These are phyloP conservation scores for Temnothorax curvispinosus DNA, from an alignment of 1,140 invertebrate genomes.

Conservation along the genomic window DNA sequence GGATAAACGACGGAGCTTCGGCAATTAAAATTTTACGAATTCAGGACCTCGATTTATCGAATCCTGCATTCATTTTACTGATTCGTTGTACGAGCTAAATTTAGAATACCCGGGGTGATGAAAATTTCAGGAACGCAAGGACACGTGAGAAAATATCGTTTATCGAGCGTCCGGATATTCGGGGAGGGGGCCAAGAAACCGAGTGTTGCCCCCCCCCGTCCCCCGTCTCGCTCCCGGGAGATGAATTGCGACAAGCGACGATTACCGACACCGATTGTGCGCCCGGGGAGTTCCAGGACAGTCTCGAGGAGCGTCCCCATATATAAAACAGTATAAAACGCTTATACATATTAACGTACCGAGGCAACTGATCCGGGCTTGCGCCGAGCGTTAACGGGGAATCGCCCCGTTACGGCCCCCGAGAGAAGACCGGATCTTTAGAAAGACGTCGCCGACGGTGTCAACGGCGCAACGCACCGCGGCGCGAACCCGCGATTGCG, in stretches of 20 bases:
- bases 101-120: not conserved
- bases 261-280: slow-evolving; percentile 48
- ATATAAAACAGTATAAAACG: slow-evolving; percentile 73
- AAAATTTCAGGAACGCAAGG: not conserved
- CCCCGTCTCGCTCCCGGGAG: not conserved
- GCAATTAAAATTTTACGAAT: not conserved
- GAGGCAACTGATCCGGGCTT: not conserved
- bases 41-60: not conserved
- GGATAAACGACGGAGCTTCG: no score
- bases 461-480: no score
- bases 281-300: not conserved
- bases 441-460: slow-evolving; percentile 18
- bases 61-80: not conserved
- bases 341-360: slow-evolving; percentile 40
- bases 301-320: slow-evolving; percentile 2
- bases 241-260: slow-evolving; percentile 27
- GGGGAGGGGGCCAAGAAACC: not conserved
- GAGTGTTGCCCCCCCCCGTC: not conserved
- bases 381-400: not conserved
- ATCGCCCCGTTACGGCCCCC: not conserved
- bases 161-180: no score
- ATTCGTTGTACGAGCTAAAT: no score
- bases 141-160: not conserved
- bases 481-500: not conserved
- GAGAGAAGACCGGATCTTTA: slow-evolving; percentile 26